Evolutionary conservation across 2,797 vertebrate genomes (phyloP).

Genomic region (Telmatherina bonti): DNA sequence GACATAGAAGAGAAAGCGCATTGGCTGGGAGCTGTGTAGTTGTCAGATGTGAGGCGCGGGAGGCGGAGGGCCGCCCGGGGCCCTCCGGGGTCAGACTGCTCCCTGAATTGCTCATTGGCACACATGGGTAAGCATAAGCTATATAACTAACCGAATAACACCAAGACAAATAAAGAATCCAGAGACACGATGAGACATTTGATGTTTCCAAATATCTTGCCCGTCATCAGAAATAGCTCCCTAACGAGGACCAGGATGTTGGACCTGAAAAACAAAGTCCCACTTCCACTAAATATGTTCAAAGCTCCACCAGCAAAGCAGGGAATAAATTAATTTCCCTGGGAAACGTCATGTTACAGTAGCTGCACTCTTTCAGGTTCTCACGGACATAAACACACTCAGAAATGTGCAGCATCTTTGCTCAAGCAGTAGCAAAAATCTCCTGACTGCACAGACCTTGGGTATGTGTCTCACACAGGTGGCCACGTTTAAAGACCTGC

Average conservation of each 20-base stretch:
- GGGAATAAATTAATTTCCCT: constrained; percentile 3
- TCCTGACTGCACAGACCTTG: constrained; percentile 15
- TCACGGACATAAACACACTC: too few species aligned
- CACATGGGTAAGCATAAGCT: constrained; percentile 73
- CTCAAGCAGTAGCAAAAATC: constrained; percentile 1
- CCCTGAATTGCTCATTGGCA: constrained; percentile 77
- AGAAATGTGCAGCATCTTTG: background rate
- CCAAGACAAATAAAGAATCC: background rate
- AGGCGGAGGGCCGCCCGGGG: constrained; percentile 69
- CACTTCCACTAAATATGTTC: background rate
- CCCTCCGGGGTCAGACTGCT: constrained; percentile 79
- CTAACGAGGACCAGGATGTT: background rate
- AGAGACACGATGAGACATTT: background rate
- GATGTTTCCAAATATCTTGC: background rate
- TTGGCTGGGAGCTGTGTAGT: constrained; percentile 42
- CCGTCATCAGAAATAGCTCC: background rate
- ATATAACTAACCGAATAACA: constrained; percentile 5
- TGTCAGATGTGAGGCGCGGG: constrained; percentile 64
- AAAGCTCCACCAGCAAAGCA: background rate
- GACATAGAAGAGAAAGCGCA: constrained; percentile 33
- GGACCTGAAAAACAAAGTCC: background rate
- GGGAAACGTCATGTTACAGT: background rate
- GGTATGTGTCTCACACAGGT: constrained; percentile 2
- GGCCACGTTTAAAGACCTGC: constrained; percentile 16
- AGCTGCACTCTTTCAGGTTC: background rate